Conservation (phyloP, 2,797 vertebrate species). For the Centropyge bicolor region DNA sequence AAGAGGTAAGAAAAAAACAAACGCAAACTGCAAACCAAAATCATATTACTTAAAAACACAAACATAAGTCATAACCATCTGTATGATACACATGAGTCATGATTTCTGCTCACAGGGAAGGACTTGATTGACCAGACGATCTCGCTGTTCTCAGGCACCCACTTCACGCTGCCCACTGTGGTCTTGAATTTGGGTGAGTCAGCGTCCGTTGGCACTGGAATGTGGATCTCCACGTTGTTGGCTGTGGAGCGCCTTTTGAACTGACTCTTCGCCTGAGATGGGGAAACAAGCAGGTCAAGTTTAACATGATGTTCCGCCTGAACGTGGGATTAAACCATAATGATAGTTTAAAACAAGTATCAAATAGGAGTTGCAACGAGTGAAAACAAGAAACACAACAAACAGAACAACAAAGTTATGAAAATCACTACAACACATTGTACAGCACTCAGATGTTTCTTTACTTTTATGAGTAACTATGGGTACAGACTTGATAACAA, state of each 20-base stretch:
- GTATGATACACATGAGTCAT: constrained; percentile 52
- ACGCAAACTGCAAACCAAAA: neutral
- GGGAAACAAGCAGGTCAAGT: constrained; percentile 56
- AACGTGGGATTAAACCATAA: neutral
- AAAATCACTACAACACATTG: constrained; percentile 1
- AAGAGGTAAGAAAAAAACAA: neutral
- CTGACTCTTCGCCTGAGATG: constrained; percentile 94
- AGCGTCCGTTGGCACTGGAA: constrained; percentile 97
- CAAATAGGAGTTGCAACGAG: neutral
- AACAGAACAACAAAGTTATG: neutral
- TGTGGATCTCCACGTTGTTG: constrained; percentile 99
- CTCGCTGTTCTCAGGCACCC: constrained; percentile 98
- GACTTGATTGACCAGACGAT: constrained; percentile 99
- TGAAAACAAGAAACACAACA: constrained; percentile 17
- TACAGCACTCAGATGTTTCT: constrained; percentile 6
- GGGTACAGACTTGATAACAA: neutral
- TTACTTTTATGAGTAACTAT: neutral
- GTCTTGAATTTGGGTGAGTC: constrained; percentile 99
- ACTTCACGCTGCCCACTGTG: constrained; percentile 98
- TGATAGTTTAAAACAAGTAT: neutral
- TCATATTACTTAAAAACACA: neutral
- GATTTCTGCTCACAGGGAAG: constrained; percentile 91
- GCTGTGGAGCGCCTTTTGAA: constrained; percentile 98
- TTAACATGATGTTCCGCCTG: constrained; percentile 12
- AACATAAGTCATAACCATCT: constrained; percentile 7